Evolutionary conservation across 1,140 invertebrate species (phyloP), one percentile per base, ranked within the genome.

Genomic region (Calliopsis andreniformis): DNA sequence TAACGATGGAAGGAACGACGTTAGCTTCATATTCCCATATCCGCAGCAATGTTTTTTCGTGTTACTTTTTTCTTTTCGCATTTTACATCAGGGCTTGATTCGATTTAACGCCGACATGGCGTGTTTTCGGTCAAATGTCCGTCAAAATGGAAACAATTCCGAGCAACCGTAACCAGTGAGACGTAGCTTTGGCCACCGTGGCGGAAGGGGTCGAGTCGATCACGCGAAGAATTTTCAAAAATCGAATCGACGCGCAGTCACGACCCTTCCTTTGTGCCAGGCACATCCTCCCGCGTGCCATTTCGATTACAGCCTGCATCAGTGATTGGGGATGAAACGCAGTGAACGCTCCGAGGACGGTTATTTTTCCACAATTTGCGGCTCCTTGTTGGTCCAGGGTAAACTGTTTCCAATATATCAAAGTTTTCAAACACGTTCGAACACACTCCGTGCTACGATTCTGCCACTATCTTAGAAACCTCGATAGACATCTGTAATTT

Each of bases 131-230:
- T 16, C 58, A 58, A 70, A 70, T 59, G 68, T 59, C 68, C 68
- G 30, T 70, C 68, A 61, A 59, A 70, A 61, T 70, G 58, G 61
- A 70, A 70, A 70, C 68, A 70, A 70, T 70, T 61, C 56, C 68
- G 55, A n/a, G 16, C 28, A 39, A 42, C 20, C 47, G 68, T 56
- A 25, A 47, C 42, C 68, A 25, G 25, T 39, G 67, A 59, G 55
- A 59, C 39, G 55, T 32, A 28, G 25, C 42, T 45, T 70, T 59
- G 32, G 23, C n/a, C 25, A 3, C 45, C 10, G 3, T 6, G 45
- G 30, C 32, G 51, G 42, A 32, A 14, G 42, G 12, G 5, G 12
- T 25, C 42, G 28, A 5, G 25, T 23, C 49, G 49, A 68, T 68
- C 64, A 8, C 32, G 12, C 23, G 28, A 25, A 25, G 55, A 45